Evolutionary conservation across 2,797 vertebrate species (phyloP).

Genomic region (Varecia variegata): DNA sequence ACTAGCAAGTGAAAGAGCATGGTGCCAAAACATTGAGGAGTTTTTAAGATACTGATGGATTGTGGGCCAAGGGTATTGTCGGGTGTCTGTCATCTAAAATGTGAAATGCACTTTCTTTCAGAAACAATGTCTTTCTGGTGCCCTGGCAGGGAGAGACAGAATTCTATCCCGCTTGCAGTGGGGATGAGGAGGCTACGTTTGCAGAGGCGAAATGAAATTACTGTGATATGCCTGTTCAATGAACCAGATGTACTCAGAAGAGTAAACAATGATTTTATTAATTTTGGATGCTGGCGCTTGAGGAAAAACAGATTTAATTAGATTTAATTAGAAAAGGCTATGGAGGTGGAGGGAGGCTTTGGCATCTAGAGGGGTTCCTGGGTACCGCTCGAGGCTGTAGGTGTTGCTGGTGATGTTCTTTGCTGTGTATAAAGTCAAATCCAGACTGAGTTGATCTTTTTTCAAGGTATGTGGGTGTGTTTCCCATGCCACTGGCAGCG

Average conservation of each 20-base stretch:
- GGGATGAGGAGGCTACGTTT: neutral
- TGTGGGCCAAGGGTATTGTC: accelerated
- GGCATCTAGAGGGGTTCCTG: neutral
- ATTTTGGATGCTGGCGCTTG: neutral
- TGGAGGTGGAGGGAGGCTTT: neutral
- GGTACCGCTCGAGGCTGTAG: neutral
- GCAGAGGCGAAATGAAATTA: neutral
- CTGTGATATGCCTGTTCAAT: accelerated
- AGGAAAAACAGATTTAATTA: neutral
- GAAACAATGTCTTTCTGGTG: accelerated
- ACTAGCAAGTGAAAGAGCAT: accelerated
- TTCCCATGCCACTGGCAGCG: accelerated
- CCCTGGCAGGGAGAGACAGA: neutral
- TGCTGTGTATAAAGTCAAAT: neutral
- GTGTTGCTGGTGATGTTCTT: neutral
- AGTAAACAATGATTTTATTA: neutral
- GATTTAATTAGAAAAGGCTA: neutral
- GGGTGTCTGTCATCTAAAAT: neutral
- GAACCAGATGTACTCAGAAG: neutral
- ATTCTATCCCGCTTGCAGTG: accelerated
- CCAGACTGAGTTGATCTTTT: accelerated
- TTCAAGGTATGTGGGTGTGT: accelerated
- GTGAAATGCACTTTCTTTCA: neutral
- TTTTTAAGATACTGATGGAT: accelerated
- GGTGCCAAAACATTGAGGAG: accelerated